Evolutionary conservation across 1,140 invertebrate species (phyloP).

Genomic region (Steinernema khuongi): DNA sequence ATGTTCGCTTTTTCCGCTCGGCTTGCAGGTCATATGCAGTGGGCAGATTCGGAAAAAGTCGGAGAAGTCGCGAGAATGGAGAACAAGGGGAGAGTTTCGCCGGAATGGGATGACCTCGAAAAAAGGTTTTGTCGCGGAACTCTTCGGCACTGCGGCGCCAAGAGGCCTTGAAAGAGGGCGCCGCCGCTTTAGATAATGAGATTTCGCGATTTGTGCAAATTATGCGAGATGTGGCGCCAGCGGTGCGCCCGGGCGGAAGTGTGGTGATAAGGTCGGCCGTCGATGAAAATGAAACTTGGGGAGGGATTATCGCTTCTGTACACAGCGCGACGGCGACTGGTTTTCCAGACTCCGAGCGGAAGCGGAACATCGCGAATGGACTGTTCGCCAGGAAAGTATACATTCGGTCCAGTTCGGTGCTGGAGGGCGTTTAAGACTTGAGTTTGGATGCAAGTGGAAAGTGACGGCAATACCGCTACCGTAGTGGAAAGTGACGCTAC

Average conservation of each 20-base stretch:
- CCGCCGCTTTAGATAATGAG: neutral
- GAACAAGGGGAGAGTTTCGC: neutral
- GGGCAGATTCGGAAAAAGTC: neutral
- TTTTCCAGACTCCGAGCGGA: too few relatives aligned
- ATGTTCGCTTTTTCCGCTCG: too few relatives aligned
- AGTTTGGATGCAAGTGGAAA: too few relatives aligned
- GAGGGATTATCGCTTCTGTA: neutral
- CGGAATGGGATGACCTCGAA: neutral
- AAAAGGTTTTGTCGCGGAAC: neutral
- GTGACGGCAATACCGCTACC: too few relatives aligned
- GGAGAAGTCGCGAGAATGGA: neutral
- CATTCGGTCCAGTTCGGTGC: too few relatives aligned
- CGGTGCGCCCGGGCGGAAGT: neutral
- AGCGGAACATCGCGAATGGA: too few relatives aligned
- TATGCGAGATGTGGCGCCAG: neutral
- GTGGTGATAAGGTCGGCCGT: neutral
- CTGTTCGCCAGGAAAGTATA: too few relatives aligned
- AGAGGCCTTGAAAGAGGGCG: neutral
- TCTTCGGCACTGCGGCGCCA: neutral
- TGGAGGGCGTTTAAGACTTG: too few relatives aligned
- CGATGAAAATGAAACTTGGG: neutral
- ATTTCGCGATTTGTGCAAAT: slow-evolving; percentile 5
- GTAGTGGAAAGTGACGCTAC: too few relatives aligned
- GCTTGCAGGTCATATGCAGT: too few relatives aligned
- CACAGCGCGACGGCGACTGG: too few relatives aligned